Evolutionary conservation across 35 echinoderm and acorn worm species (phyloP).

Genomic region (Amphiura filiformis): DNA sequence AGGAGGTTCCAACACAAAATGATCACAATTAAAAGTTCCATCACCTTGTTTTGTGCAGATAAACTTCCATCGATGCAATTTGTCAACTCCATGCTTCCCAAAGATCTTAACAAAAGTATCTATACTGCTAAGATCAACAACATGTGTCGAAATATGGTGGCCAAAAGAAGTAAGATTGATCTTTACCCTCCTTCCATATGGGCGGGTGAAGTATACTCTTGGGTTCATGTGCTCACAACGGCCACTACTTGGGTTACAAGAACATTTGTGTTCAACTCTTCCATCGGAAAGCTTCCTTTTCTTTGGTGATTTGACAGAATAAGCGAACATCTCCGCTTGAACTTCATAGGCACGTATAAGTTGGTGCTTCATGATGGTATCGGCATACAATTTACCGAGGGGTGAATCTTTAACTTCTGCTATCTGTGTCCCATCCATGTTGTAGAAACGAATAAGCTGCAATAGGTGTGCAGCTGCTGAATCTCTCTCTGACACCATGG

Average conservation of each 20-base stretch:
- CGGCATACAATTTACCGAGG: not conserved
- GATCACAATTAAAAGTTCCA: too few species aligned
- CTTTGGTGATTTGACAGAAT: not conserved
- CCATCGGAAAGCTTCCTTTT: not conserved
- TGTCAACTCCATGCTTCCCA: too few species aligned
- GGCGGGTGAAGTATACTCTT: not conserved
- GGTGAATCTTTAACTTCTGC: not conserved
- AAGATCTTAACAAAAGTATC: too few species aligned
- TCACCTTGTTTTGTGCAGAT: too few species aligned
- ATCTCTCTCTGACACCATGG: not conserved
- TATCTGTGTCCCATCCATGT: not conserved
- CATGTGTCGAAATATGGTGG: too few species aligned
- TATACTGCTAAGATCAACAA: too few species aligned
- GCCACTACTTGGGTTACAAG: not conserved
- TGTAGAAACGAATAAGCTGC: not conserved
- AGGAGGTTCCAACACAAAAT: too few species aligned
- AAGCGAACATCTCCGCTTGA: not conserved
- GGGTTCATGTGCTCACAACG: not conserved
- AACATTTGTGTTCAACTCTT: not conserved
- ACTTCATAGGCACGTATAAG: not conserved
- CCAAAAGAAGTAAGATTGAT: too few species aligned
- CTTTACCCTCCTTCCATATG: not conserved
- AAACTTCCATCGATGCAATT: too few species aligned
- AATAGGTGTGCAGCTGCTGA: not conserved
- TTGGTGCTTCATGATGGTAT: not conserved